Conservation (phyloP, 2,797 vertebrate genomes). For the Aldrovandia affinis region DNA sequence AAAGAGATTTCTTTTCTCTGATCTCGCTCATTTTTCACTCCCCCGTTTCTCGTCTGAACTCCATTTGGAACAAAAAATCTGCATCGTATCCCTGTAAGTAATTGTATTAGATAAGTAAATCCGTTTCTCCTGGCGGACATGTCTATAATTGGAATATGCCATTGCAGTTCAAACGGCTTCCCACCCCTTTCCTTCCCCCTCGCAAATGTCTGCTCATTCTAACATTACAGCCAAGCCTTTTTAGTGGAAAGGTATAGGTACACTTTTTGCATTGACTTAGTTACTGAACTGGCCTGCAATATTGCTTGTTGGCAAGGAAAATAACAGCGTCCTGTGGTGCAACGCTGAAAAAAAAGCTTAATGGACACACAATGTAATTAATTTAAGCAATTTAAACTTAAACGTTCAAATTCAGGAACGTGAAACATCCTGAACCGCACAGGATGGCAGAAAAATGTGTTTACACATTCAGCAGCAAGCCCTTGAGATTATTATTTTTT, state of each 20-base stretch:
- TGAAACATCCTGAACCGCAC: neutral
- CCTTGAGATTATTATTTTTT: conserved; percentile 42
- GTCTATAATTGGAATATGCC: conserved; percentile 26
- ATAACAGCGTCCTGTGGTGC: conserved; percentile 20
- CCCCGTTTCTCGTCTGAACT: conserved; percentile 9
- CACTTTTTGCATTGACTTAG: conserved; percentile 19
- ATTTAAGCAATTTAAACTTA: conserved; percentile 39
- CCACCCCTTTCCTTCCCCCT: neutral
- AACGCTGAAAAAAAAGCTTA: conserved; percentile 32
- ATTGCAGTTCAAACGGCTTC: neutral
- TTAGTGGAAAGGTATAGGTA: neutral
- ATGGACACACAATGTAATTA: conserved; percentile 35
- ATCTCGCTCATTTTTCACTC: neutral
- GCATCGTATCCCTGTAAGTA: conserved; percentile 16
- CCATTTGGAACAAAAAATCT: conserved; percentile 11
- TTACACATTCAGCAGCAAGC: conserved; percentile 46
- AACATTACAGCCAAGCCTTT: conserved; percentile 17
- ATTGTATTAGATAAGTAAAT: conserved; percentile 33
- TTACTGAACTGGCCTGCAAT: conserved; percentile 5
- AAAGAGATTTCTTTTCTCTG: neutral
- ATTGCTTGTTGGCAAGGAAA: conserved; percentile 6
- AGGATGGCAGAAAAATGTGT: conserved; percentile 52
- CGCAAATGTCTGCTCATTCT: conserved; percentile 7
- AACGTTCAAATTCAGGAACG: conserved; percentile 29
- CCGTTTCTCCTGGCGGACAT: conserved; percentile 13